These are phyloP conservation scores for Ephydatia muelleri DNA, from an alignment of 37 sponge, comb jelly and placozoan genomes.

Conservation along the genomic window DNA sequence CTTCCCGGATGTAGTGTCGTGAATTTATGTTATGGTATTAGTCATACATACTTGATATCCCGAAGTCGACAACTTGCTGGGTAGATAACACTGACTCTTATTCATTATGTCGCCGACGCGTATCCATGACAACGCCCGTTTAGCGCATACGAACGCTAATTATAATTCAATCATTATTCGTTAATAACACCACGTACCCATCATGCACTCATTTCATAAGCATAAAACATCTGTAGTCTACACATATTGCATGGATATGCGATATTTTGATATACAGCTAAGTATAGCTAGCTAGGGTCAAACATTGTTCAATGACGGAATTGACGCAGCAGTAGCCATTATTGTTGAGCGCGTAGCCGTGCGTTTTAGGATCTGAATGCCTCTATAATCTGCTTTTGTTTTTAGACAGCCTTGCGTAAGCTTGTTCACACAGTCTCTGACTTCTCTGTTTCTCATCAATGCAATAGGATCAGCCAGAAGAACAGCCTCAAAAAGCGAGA, in stretches of 20 bases:
- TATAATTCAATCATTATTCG: no score
- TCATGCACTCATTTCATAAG: no score
- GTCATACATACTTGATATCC: neutral
- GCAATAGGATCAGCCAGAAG: neutral
- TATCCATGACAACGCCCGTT: neutral
- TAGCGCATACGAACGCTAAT: no score
- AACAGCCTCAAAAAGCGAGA: neutral
- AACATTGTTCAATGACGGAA: neutral
- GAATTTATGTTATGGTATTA: no score
- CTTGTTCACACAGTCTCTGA: neutral
- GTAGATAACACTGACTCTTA: no score
- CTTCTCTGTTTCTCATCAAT: neutral
- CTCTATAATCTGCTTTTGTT: neutral
- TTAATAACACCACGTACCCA: no score
- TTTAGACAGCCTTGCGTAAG: neutral
- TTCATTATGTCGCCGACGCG: neutral
- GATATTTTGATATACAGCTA: no score
- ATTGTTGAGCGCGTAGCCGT: neutral
- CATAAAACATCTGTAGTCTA: no score
- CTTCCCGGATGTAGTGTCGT: no score
- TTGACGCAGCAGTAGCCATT: neutral
- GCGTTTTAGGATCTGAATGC: neutral
- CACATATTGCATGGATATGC: no score
- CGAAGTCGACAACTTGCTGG: neutral
- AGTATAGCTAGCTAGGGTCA: neutral